Base-by-base conservation (phyloP, 2,113 vertebrate genomes). In the Alligator mississippiensis region DNA sequence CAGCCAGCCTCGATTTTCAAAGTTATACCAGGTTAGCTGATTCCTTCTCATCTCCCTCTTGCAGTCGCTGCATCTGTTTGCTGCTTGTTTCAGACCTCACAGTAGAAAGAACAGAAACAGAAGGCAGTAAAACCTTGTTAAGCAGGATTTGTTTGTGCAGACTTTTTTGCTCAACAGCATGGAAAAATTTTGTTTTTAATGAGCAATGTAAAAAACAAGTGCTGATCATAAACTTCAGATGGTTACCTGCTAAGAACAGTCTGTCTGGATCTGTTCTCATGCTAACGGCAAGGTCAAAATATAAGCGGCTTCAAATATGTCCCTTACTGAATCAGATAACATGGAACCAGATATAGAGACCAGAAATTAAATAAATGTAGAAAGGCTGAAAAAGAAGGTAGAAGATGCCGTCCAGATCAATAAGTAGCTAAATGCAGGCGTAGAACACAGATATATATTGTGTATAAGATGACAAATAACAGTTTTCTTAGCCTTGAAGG, bases 11-110 rank as follows among this genome's bases (percentile, higher is more conserved):
- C 89, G 2, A 2, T 59, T 83, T 75, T 87, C 89, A 80, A 77
- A 47, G 74, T 85, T 55, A 83, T 57, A 18, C 66, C 58, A 77
- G 2, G 0, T 34, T 17, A 58, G 57, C 2, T 62, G 76, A 2
- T 18, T 4, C 24, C 63, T 47, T 70, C 55, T 85, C 62, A 4
- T 5, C 1, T 0, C 0, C 12, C 10, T 0, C 0, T 0, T 0
- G n/a, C 10, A 64, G 78, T 4, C 8, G 66, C 38, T 38, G 30
- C 70, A 61, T 89, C 27, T 90, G 92, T 76, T 88, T 89, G 84
- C 5, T 0, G 1, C 60, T 76, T 16, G 30, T 62, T 90, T 88
- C 27, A n/a, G 75, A 86, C 80, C 21, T 25, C 76, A 80, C 15
- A 62, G 60, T 54, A 85, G 63, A 70, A 61, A 60, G 28, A 82